phyloP scores from a whole-genome alignment of 2,797 vertebrate species.

The Mastacembelus armatus region DNA sequence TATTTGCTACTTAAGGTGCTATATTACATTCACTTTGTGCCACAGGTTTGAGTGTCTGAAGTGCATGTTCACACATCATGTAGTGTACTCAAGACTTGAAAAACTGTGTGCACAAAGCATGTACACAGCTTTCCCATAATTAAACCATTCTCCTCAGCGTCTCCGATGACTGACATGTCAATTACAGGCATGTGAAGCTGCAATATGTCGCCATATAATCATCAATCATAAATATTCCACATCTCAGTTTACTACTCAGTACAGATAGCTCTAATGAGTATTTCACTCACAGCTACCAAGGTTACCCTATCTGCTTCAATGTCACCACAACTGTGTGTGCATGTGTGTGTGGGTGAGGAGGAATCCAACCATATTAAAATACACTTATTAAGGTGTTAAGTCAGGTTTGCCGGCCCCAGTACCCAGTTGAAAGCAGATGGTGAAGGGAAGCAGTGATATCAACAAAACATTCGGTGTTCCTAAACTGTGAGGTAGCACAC shows the following conservation, averaged over 20 bases:
- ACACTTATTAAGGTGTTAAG: conserved; percentile 46
- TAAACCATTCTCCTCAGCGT: neutral
- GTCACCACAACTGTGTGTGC: neutral
- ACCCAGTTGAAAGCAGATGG: conserved; percentile 38
- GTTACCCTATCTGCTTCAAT: conserved; percentile 5
- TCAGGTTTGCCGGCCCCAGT: conserved; percentile 26
- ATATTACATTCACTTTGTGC: conserved; percentile 14
- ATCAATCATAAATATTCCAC: neutral
- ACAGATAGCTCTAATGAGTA: too few relatives aligned
- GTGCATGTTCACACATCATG: neutral
- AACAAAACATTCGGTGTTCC: conserved; percentile 19
- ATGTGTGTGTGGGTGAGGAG: conserved; percentile 6
- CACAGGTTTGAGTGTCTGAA: conserved; percentile 1
- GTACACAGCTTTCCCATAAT: neutral
- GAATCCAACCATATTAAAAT: conserved; percentile 21
- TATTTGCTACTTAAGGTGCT: neutral
- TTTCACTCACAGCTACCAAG: too few relatives aligned
- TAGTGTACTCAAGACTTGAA: neutral
- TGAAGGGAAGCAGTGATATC: conserved; percentile 16
- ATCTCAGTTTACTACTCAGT: neutral
- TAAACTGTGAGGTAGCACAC: conserved; percentile 7
- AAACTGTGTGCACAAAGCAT: neutral
- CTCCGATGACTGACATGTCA: neutral
- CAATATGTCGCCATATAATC: neutral
- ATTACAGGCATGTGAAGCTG: neutral